These are phyloP conservation scores for Bos javanicus DNA, from an alignment of 2,113 vertebrate species.

Conservation along the genomic window DNA sequence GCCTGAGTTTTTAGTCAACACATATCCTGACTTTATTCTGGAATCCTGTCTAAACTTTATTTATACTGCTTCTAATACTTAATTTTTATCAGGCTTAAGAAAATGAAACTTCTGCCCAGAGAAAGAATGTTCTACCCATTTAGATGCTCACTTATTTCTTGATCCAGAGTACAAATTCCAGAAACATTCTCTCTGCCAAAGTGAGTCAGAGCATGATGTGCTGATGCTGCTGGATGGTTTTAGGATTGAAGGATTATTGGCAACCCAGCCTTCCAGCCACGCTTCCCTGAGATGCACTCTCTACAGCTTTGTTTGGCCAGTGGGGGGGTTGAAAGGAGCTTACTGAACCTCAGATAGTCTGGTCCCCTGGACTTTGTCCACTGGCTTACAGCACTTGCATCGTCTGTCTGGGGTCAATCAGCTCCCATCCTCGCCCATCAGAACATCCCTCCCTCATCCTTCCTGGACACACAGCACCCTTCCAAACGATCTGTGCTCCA, in stretches of 20 bases:
- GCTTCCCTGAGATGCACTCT: not conserved
- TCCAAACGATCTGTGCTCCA: not conserved
- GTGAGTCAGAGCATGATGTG: not conserved
- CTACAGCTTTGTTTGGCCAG: not conserved
- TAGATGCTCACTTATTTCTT: not conserved
- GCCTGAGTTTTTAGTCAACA: not conserved
- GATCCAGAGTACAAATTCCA: not conserved
- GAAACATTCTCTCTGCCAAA: not conserved
- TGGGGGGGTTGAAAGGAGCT: not conserved
- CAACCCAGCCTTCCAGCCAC: rapidly evolving
- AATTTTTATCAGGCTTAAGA: not conserved
- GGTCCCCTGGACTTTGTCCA: not conserved
- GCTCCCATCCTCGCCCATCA: not conserved
- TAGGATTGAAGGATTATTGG: not conserved
- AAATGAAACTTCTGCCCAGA: not conserved
- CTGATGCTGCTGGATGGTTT: too few species aligned
- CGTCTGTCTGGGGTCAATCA: not conserved
- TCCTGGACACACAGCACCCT: not conserved
- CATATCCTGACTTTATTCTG: not conserved
- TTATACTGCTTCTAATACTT: not conserved
- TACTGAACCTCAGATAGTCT: not conserved
- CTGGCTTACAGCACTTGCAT: too few species aligned
- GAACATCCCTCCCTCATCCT: not conserved
- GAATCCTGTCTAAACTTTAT: not conserved
- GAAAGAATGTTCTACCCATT: not conserved